phyloP scores from a whole-genome alignment of 2,888 invertebrate species.

The Monopis laevigella region DNA sequence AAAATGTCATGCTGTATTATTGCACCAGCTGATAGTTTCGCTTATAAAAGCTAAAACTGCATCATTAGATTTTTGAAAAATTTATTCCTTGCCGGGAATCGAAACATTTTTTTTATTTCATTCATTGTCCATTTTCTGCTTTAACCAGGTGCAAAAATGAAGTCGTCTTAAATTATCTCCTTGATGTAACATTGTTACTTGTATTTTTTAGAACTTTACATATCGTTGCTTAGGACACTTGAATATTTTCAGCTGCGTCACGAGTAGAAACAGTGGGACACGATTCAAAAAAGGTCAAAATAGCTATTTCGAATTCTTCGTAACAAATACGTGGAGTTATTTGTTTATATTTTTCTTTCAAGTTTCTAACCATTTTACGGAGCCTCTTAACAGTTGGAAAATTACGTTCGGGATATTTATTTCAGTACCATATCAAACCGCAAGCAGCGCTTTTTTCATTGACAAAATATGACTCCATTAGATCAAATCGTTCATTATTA shows the following conservation, averaged over 20 bases:
- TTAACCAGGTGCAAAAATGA: background rate
- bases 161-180: background rate
- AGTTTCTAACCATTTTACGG: conserved; percentile 2
- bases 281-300: background rate
- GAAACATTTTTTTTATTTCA: too few species aligned
- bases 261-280: background rate
- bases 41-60: too few species aligned
- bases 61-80: too few species aligned
- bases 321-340: background rate
- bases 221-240: background rate
- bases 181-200: background rate
- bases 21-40: too few species aligned
- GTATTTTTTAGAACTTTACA: background rate
- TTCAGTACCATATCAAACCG: background rate
- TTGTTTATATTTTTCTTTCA: background rate
- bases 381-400: conserved; percentile 3
- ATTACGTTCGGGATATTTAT: background rate
- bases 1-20: too few species aligned
- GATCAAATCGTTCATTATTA: too few species aligned
- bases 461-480: background rate
- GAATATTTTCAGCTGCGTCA: background rate
- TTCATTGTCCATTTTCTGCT: background rate
- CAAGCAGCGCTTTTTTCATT: background rate
- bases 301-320: background rate
- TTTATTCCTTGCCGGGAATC: too few species aligned